Evolutionary conservation across 2,888 invertebrate genomes (phyloP), one percentile per base, ranked within the genome.

Genomic region (Biston stratarius): DNA sequence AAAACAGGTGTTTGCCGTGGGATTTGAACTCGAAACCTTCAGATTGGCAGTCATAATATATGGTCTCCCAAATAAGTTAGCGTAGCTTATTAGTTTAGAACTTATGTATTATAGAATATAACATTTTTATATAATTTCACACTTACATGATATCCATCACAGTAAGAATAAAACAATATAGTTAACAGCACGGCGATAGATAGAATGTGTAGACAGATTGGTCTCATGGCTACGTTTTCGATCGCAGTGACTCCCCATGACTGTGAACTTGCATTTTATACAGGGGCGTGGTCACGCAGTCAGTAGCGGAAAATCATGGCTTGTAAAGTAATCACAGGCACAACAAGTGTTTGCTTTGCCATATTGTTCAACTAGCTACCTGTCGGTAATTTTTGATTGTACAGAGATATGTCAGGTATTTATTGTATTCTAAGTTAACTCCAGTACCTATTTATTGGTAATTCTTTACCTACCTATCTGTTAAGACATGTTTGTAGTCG

Each of bases 251-350:
- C 77, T 83, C 75, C 64, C 86, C 87, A 83, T 91, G 91, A 90
- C 90, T 90, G 86, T 92, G 92, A 93, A 92, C 91, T 92, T 93
- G 86, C 75, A 73, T 88, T 83, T 84, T 92, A 94, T 92, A 92
- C 80, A 82, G 87, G 89, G 93, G 93, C 90, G 93, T 92, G 92
- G 91, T 81, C 81, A 78, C 75, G 79, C 77, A 79, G 81, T 78
- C 81, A 82, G 80, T 83, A 75, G 85, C 86, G 90, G 86, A 83
- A 86, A 87, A 88, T 88, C 82, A 87, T 86, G 80, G 78, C 72
- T 75, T 82, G 45, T 47, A 33, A 45, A 34, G 84, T 84, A 84
- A 86, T 86, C 81, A 84, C 82, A 81, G 77, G 77, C 75, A 74
- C 69, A 79, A 72, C 76, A 83, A 80, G 78, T 83, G 77, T 71